Percentiles rank a stretch among this genome's conserved stretches.
Evolutionary conservation across 2,113 vertebrate species (phyloP).

Genomic region (Otus sunia): DNA sequence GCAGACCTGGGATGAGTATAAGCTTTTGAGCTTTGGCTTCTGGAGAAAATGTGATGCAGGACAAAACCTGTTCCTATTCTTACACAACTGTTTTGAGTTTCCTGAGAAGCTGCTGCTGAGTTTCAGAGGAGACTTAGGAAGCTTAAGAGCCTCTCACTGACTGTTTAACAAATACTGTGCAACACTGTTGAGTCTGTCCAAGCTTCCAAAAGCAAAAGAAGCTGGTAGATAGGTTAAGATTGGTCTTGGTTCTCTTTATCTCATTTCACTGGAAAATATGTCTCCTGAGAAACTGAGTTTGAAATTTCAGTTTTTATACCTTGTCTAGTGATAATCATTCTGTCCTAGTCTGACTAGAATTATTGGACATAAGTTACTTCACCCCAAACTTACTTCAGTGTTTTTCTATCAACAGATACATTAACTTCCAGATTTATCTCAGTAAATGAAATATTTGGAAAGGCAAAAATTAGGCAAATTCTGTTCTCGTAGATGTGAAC

Average conservation of each 20-base stretch:
- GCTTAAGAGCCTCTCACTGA: neutral
- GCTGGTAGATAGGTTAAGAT: neutral
- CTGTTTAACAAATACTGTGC: neutral
- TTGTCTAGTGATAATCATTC: neutral
- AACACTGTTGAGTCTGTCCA: neutral
- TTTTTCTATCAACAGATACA: neutral
- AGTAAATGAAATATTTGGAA: neutral
- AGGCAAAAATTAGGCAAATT: neutral
- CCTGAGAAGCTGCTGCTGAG: neutral
- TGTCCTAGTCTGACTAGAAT: neutral
- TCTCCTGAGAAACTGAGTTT: neutral
- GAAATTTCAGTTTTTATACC: neutral
- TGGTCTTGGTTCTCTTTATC: neutral
- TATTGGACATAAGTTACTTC: neutral
- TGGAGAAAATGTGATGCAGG: neutral
- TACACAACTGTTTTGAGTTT: neutral
- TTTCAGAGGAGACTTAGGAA: neutral
- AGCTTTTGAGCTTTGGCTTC: neutral
- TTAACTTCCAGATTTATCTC: neutral
- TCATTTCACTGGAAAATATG: neutral
- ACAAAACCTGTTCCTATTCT: neutral
- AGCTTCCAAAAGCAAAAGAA: neutral
- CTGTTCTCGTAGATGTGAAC: neutral
- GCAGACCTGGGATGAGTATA: neutral
- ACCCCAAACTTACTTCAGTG: neutral